Evolutionary conservation across 2,888 invertebrate species (phyloP), one percentile per base, ranked within the genome.

Genomic region (Zaprionus lineosus): DNA sequence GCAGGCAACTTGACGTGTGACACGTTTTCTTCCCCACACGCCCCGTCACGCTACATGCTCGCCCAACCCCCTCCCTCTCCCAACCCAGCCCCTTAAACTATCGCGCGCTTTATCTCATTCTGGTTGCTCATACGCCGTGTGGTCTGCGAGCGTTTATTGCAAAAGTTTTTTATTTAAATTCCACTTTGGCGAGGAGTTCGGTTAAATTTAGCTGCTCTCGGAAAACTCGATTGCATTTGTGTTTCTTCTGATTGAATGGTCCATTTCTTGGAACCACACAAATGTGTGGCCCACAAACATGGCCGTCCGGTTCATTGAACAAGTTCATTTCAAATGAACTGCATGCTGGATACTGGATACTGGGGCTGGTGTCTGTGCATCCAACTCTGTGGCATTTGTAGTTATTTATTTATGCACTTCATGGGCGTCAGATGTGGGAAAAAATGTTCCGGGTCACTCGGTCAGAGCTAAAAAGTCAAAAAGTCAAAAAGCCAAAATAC

Each of bases 101-200:
- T 18, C 43, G 21, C 18, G 11, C 26, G 3, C 34, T 37, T 6
- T 12, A 16, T 8, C 36, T 7, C 33, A 31, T 3, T 12, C 33
- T 36, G 24, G 50, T 53, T 41, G 47, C 65, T 43, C 57, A 70
- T 65, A 70, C 51, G 57, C 47, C 43, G 53, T 51, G 34, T 68
- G 57, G 36, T 21, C 64, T 28, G 28, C 34, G 6, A 57, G 63
- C 67, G 68, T 76, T 77, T 77, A 76, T 75, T 73, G 64, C 46
- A 19, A 76, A 75, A 75, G 74, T 76, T 77, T 77, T 67, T 65
- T 73, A 67, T 76, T 77, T 66, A 77, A 77, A 77, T 69, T 77
- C 61, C 61, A 63, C 60, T 74, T 76, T 69, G 48, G 39, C 9
- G 8, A n/a, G 7, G n/a, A n/a, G n/a, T n/a, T n/a, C 21, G 8